Conservation (phyloP, 2,113 vertebrate species). For the Scolopax mira region DNA sequence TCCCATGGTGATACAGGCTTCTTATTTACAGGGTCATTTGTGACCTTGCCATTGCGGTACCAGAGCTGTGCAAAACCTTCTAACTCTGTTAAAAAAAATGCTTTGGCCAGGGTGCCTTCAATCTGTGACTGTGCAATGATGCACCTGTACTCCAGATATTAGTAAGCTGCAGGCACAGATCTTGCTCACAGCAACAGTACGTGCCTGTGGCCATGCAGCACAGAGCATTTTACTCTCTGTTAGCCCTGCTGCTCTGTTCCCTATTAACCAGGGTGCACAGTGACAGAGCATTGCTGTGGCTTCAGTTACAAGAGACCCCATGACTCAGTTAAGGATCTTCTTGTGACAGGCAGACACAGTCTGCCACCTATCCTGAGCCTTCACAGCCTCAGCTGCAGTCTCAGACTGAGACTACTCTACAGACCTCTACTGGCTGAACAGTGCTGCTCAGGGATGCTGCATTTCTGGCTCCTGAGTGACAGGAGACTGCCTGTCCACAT, state of each 20-base stretch:
- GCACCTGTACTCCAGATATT: not conserved
- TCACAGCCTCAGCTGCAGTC: not conserved
- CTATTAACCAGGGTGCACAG: not conserved
- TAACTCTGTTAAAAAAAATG: not conserved
- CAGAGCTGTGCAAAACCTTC: not conserved
- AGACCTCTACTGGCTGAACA: not conserved
- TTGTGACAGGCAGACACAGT: not conserved
- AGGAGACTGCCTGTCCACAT: fast-evolving
- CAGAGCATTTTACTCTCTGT: not conserved
- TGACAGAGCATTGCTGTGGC: not conserved
- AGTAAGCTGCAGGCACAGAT: not conserved
- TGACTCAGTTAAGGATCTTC: not conserved
- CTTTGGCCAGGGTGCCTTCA: not conserved
- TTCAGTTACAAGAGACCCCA: not conserved
- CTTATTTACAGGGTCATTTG: not conserved
- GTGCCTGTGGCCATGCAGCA: not conserved
- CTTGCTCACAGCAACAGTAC: not conserved
- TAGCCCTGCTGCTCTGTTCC: fast-evolving
- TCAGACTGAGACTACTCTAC: not conserved
- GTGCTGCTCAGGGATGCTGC: not conserved
- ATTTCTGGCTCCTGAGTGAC: not conserved
- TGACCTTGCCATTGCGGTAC: not conserved
- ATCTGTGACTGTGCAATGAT: not conserved
- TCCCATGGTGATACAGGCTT: not conserved
- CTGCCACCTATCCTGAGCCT: not conserved